phyloP scores from a whole-genome alignment of 2,113 vertebrate genomes.

The Meles meles region DNA sequence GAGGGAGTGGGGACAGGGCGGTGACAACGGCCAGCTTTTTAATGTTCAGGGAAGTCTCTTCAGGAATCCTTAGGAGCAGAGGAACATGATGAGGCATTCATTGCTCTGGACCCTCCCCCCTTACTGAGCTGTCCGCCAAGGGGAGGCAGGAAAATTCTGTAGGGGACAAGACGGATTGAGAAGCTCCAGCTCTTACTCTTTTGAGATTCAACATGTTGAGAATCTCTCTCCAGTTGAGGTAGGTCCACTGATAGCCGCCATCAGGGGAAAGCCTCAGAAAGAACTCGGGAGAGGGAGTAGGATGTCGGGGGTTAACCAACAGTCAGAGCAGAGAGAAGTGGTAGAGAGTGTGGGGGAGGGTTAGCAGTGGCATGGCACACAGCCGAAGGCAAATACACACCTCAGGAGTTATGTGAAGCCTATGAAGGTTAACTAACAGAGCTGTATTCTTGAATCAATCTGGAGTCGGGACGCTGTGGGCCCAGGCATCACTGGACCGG shows the following conservation, averaged over 20 bases:
- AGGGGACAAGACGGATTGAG: not conserved
- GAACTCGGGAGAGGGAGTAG: not conserved
- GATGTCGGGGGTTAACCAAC: not conserved
- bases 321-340: not conserved
- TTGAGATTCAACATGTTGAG: not conserved
- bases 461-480: not conserved
- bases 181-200: not conserved
- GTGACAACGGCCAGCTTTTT: not conserved
- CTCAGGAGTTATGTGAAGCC: not conserved
- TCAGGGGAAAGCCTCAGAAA: not conserved
- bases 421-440: not conserved
- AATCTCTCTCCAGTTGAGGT: not conserved
- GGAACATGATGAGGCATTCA: not conserved
- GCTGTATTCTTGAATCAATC: not conserved
- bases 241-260: not conserved
- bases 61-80: not conserved
- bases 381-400: not conserved
- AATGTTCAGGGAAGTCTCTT: not conserved
- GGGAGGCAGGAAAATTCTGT: not conserved
- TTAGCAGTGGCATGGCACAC: accelerated
- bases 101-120: not conserved
- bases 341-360: not conserved
- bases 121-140: not conserved
- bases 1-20: not conserved
- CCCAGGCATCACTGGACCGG: not conserved